Conservation (phyloP, 2,888 invertebrate species). For the Rapana venosa region DNA sequence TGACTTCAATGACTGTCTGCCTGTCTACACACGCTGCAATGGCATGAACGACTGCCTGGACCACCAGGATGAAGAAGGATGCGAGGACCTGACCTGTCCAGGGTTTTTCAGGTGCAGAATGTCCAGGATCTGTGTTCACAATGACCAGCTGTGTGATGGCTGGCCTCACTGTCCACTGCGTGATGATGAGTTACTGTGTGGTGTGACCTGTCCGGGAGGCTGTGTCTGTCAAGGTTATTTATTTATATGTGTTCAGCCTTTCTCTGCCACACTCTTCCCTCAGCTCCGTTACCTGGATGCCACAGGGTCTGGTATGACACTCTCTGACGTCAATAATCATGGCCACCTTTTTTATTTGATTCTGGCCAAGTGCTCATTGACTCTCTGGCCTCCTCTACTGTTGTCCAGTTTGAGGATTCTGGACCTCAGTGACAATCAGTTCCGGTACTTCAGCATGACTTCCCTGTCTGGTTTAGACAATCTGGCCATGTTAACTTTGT, state of each 20-base stretch:
- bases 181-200: neutral
- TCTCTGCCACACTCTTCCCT: neutral
- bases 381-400: neutral
- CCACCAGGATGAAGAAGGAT: conserved; percentile 5
- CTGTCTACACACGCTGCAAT: conserved; percentile 27
- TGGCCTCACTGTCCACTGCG: conserved; percentile 16
- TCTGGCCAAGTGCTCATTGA: neutral
- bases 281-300: neutral
- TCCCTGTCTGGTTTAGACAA: neutral
- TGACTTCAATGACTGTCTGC: neutral
- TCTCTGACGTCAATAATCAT: neutral
- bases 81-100: neutral
- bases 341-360: neutral
- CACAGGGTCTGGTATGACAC: neutral
- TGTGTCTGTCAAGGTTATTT: neutral
- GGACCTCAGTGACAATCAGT: neutral
- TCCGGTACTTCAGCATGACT: neutral
- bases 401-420: neutral
- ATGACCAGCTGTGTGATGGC: conserved; percentile 20
- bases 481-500: neutral
- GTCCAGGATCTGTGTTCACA: neutral
- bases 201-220: neutral
- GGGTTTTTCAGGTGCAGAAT: neutral
- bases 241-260: neutral
- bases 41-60: neutral